Conservation (phyloP, 2,888 invertebrate species). For the Troides oblongomaculatus region DNA sequence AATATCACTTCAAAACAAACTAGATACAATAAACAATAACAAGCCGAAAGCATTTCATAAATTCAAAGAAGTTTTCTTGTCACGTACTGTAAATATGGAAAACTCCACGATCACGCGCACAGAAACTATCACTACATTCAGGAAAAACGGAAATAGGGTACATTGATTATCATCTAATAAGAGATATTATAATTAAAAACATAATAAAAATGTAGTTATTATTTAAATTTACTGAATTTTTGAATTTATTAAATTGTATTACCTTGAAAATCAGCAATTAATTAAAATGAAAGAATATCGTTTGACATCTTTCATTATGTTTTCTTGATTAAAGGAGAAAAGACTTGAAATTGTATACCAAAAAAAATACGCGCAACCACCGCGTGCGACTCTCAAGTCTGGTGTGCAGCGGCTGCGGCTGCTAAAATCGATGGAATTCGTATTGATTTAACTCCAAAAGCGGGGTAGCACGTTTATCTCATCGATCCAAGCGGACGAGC, state of each 20-base stretch:
- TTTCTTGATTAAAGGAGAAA: not conserved
- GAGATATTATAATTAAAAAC: slow-evolving; percentile 2
- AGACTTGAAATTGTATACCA: slow-evolving; percentile 33
- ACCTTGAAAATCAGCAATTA: slow-evolving; percentile 32
- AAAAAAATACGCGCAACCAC: slow-evolving; percentile 69
- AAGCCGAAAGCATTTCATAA: not conserved
- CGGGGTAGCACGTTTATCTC: slow-evolving; percentile 88
- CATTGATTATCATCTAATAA: not conserved
- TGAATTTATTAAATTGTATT: slow-evolving; percentile 8
- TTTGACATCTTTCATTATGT: not conserved
- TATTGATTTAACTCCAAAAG: slow-evolving; percentile 85
- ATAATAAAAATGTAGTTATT: slow-evolving; percentile 17
- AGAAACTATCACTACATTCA: slow-evolving; percentile 5
- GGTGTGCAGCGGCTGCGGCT: slow-evolving; percentile 82
- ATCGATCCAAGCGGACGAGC: slow-evolving; percentile 81
- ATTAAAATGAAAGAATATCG: not conserved
- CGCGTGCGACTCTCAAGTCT: slow-evolving; percentile 74
- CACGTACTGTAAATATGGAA: not conserved
- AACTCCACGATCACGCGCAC: not conserved
- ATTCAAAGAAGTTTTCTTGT: not conserved
- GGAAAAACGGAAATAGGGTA: slow-evolving; percentile 1
- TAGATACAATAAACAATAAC: not conserved
- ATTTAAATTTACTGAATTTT: not conserved
- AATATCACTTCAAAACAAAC: slow-evolving; percentile 14
- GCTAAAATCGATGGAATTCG: slow-evolving; percentile 86